A percentile compares a stretch with the other conserved stretches of the same genome.
phyloP scores from a whole-genome alignment of 2,113 vertebrate species.

The Tauraco erythrolophus region DNA sequence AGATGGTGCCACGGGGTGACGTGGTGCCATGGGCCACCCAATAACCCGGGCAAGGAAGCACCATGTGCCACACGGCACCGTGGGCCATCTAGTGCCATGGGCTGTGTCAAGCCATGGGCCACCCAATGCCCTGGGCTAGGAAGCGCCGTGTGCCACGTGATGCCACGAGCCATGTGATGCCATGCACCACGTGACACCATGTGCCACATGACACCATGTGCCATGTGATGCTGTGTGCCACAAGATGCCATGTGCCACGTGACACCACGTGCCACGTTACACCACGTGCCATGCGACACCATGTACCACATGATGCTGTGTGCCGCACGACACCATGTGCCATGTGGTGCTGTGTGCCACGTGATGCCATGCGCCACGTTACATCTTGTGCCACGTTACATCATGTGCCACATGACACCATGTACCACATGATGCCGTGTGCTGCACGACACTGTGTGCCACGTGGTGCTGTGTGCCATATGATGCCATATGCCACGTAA shows the following conservation, averaged over 20 bases:
- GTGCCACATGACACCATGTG: background rate
- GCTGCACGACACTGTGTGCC: too few species aligned
- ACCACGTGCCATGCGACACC: too few species aligned
- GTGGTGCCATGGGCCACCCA: accelerated
- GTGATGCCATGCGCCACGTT: too few species aligned
- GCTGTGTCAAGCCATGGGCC: accelerated
- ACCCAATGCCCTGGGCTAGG: background rate
- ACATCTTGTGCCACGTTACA: too few species aligned
- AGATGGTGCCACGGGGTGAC: background rate
- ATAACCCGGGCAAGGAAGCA: background rate
- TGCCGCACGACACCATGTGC: too few species aligned
- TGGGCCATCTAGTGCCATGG: background rate
- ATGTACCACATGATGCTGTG: too few species aligned
- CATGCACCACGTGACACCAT: accelerated
- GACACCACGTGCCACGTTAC: too few species aligned
- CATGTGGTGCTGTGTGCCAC: too few species aligned
- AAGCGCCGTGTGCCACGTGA: accelerated
- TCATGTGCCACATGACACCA: too few species aligned
- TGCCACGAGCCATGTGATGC: accelerated
- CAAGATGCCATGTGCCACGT: accelerated
- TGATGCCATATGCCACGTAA: too few species aligned
- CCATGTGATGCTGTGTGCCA: background rate
- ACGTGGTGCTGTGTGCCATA: too few species aligned
- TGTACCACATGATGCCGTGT: too few species aligned
- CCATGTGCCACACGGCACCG: background rate